Conservation (phyloP, 2,888 invertebrate genomes). For the Oeneis ivallda region DNA sequence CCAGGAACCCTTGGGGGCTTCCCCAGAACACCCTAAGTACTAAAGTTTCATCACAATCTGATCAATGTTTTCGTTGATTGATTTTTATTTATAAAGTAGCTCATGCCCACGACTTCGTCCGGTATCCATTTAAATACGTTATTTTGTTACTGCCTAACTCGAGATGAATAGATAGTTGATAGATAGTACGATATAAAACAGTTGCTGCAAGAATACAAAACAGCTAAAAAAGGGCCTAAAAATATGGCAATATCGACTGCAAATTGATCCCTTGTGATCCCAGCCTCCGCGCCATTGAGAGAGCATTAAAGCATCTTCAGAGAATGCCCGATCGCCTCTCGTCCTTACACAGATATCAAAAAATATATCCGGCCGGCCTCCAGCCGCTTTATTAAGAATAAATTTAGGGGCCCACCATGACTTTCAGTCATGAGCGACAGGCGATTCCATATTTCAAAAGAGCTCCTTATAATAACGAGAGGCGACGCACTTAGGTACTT, state of each 20-base stretch:
- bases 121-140: too few species aligned
- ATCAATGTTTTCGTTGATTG: too few species aligned
- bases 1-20: too few species aligned
- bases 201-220: neutral
- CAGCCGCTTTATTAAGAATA: conserved; percentile 80
- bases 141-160: too few species aligned
- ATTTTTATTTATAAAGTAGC: too few species aligned
- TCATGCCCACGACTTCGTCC: too few species aligned
- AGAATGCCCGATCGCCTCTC: conserved; percentile 51
- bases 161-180: neutral
- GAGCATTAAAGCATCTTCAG: conserved; percentile 49
- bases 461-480: too few species aligned
- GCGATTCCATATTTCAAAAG: too few species aligned
- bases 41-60: too few species aligned
- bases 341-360: conserved; percentile 64
- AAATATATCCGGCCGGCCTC: conserved; percentile 71
- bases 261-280: conserved; percentile 37
- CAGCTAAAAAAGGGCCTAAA: neutral
- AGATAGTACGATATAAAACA: neutral
- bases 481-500: too few species aligned
- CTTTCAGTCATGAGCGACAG: conserved; percentile 39
- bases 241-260: conserved; percentile 19
- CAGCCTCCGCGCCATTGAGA: conserved; percentile 33
- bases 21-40: too few species aligned
- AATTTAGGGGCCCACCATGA: conserved; percentile 70